Evolutionary conservation across 2,888 invertebrate genomes (phyloP).

Genomic region (Lasiommata megera): DNA sequence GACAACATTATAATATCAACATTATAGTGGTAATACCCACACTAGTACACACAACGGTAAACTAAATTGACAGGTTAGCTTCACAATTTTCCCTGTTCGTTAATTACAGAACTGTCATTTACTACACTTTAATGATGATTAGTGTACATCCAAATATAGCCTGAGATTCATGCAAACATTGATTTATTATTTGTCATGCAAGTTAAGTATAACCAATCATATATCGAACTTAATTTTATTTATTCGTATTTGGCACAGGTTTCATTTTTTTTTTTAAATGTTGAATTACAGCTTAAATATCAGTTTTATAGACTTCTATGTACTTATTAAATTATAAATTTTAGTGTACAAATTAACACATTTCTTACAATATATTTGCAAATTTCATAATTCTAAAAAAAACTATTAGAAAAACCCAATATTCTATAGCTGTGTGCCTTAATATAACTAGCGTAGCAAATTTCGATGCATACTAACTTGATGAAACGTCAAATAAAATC

Average conservation of each 20-base stretch:
- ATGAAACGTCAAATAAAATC: too few species aligned
- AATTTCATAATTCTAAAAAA: too few species aligned
- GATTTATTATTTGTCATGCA: neutral
- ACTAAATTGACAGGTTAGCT: too few species aligned
- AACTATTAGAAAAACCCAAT: too few species aligned
- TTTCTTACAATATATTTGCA: too few species aligned
- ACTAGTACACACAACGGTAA: too few species aligned
- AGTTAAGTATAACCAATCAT: neutral
- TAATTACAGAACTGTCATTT: neutral
- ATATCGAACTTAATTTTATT: neutral
- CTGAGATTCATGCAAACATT: slow-evolving; percentile 6
- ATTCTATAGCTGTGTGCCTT: too few species aligned
- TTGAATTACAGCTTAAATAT: slow-evolving; percentile 41
- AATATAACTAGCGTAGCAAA: too few species aligned
- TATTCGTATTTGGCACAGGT: slow-evolving; percentile 23
- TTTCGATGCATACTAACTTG: too few species aligned
- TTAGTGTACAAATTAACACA: neutral
- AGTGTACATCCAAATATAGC: neutral
- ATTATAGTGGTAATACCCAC: too few species aligned
- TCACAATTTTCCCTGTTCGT: too few species aligned
- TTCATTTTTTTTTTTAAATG: slow-evolving; percentile 13
- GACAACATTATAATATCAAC: too few species aligned
- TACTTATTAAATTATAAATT: neutral
- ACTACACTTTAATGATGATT: neutral
- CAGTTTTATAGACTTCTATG: slow-evolving; percentile 17